Percentiles rank a stretch among this genome's conserved stretches.
Conservation (phyloP, 2,797 vertebrate genomes). For the Cirrhinus molitorella region DNA sequence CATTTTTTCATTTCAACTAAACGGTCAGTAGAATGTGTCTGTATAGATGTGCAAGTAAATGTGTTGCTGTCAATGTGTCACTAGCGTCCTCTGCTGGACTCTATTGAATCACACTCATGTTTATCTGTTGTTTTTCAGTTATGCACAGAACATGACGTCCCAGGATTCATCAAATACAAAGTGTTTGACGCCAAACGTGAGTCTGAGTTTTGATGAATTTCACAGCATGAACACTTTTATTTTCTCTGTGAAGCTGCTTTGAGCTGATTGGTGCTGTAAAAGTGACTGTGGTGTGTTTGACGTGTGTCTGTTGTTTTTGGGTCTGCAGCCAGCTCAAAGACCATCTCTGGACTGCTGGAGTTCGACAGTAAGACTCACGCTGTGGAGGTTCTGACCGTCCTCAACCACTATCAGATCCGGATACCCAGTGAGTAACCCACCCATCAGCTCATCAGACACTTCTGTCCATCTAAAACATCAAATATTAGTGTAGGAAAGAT, state of each 20-base stretch:
- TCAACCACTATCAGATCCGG: slow-evolving; percentile 98
- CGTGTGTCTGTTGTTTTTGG: slow-evolving; percentile 39
- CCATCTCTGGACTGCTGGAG: slow-evolving; percentile 93
- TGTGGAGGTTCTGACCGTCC: slow-evolving; percentile 96
- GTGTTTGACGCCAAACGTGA: slow-evolving; percentile 98
- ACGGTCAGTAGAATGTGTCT: too few relatives aligned
- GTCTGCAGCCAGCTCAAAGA: slow-evolving; percentile 91
- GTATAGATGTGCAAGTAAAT: too few relatives aligned
- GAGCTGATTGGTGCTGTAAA: too few relatives aligned
- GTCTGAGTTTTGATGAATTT: slow-evolving; percentile 64
- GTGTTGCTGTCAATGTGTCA: not conserved
- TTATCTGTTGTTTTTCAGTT: slow-evolving; percentile 80
- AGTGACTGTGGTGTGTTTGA: not conserved
- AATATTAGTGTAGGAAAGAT: not conserved
- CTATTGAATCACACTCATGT: not conserved
- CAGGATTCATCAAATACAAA: slow-evolving; percentile 95
- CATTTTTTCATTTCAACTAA: too few relatives aligned
- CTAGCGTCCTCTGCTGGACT: not conserved
- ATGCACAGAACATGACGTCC: slow-evolving; percentile 92
- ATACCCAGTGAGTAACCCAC: slow-evolving; percentile 79
- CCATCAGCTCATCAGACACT: too few relatives aligned
- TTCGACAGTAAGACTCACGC: slow-evolving; percentile 97
- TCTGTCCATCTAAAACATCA: not conserved
- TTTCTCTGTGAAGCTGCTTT: not conserved
- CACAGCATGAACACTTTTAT: too few relatives aligned